Conservation (phyloP, 2,888 invertebrate species). For the Tubiluchus corallicola region DNA sequence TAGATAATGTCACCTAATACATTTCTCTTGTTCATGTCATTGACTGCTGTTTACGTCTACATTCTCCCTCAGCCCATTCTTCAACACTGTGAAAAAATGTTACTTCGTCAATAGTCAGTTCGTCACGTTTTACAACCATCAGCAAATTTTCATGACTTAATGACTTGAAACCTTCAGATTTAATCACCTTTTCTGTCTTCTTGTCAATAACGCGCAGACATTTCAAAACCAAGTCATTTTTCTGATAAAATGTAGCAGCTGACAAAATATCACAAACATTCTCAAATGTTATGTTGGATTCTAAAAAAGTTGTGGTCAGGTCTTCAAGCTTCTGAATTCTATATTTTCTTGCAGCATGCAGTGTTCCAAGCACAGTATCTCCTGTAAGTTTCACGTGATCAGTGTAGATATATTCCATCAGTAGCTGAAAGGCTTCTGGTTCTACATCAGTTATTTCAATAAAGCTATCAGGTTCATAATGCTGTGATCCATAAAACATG, state of each 20-base stretch:
- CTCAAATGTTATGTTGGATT: constrained; percentile 40
- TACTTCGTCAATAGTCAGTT: constrained; percentile 43
- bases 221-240: constrained; percentile 43
- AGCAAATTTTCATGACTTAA: constrained; percentile 44
- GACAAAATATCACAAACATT: constrained; percentile 46
- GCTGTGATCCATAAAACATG: no score
- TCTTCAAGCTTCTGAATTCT: constrained; percentile 47
- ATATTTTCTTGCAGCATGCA: constrained; percentile 54
- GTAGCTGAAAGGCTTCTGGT: no score
- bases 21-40: constrained; percentile 34
- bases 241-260: no score
- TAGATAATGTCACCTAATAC: constrained; percentile 39
- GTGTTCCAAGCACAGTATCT: constrained; percentile 44
- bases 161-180: constrained; percentile 38
- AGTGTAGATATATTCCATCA: constrained; percentile 46
- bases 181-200: constrained; percentile 36
- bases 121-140: constrained; percentile 45
- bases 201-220: constrained; percentile 44
- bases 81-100: constrained; percentile 39
- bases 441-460: no score
- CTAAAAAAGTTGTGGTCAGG: constrained; percentile 45
- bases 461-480: no score
- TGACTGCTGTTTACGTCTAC: constrained; percentile 36
- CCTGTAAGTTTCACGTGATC: constrained; percentile 42
- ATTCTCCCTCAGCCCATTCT: constrained; percentile 40